A percentile compares a stretch with the other conserved stretches of the same genome.
Evolutionary conservation across 2,888 invertebrate genomes (phyloP).

Genomic region (Neria commutata): DNA sequence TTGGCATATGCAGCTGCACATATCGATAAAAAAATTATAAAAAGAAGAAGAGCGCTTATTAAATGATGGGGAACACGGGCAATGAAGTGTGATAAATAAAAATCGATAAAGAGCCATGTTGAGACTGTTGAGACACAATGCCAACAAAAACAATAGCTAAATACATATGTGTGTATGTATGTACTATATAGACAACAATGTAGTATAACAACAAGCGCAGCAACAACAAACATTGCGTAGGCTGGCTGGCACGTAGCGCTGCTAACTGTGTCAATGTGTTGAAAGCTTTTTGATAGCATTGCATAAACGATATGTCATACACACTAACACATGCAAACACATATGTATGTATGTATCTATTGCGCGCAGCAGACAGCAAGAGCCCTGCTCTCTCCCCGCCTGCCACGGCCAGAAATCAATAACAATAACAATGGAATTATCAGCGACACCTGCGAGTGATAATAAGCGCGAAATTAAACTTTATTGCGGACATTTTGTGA

Average conservation of each 20-base stretch:
- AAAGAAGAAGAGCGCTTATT: too few species aligned
- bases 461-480: constrained; percentile 32
- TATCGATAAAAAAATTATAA: too few species aligned
- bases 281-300: too few species aligned
- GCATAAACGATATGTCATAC: background rate
- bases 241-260: background rate
- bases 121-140: too few species aligned
- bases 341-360: too few species aligned
- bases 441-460: constrained; percentile 32
- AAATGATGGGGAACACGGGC: background rate
- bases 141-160: too few species aligned
- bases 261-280: background rate
- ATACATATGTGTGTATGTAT: background rate
- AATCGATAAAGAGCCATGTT: constrained; percentile 47
- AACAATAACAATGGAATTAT: constrained; percentile 32
- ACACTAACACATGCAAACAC: background rate
- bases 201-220: background rate
- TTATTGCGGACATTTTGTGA: background rate
- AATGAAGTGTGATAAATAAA: constrained; percentile 34
- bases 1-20: too few species aligned
- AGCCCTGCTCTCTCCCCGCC: background rate
- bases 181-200: too few species aligned
- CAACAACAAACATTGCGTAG: background rate
- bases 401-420: constrained; percentile 32
- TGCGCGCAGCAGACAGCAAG: too few species aligned